Conservation (phyloP, 2,797 vertebrate species). For the Molossus alvarezi region DNA sequence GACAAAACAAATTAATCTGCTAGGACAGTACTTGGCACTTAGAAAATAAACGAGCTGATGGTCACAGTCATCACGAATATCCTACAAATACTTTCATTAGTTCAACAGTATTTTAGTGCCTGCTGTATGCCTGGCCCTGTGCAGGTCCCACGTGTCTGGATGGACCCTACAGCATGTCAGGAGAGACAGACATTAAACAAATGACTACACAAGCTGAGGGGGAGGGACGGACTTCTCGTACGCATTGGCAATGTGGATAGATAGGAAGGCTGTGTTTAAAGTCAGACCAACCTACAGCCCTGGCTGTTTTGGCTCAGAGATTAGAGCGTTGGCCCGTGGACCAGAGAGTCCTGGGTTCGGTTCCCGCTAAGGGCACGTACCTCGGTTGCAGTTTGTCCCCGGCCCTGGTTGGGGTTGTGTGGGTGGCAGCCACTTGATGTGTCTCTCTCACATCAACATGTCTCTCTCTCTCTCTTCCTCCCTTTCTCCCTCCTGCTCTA, state of each 20-base stretch:
- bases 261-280: background rate
- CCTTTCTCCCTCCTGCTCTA: no score
- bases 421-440: no score
- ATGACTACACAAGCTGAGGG: fast-evolving
- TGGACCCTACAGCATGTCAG: background rate
- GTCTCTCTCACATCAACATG: no score
- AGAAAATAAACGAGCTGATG: background rate
- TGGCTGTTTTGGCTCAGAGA: no score
- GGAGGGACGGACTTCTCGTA: background rate
- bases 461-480: no score
- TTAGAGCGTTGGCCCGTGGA: no score
- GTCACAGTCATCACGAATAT: background rate
- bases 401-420: no score
- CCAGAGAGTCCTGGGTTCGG: no score
- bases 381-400: no score
- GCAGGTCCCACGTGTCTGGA: background rate
- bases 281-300: background rate
- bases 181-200: background rate
- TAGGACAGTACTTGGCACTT: background rate
- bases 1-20: background rate
- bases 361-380: no score
- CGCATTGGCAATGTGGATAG: background rate
- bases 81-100: background rate
- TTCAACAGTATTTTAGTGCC: background rate
- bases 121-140: background rate